Conservation (phyloP, 2,113 vertebrate species). For the Cisticola juncidis region DNA sequence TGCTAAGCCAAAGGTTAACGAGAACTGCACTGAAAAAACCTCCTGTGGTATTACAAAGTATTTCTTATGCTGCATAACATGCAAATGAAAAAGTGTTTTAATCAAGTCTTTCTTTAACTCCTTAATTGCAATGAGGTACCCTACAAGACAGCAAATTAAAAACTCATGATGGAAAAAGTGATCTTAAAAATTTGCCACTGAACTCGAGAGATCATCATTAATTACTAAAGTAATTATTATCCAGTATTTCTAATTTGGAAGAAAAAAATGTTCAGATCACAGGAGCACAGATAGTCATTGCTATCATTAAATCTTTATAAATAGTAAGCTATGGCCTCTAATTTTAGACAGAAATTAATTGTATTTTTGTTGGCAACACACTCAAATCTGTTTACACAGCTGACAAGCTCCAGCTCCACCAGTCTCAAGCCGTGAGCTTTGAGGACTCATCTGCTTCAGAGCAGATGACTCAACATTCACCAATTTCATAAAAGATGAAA, state of each 20-base stretch:
- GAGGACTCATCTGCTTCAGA: conserved; percentile 66
- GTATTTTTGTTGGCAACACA: conserved; percentile 82
- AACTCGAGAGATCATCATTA: background rate
- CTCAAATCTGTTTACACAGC: conserved; percentile 81
- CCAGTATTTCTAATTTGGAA: conserved; percentile 10
- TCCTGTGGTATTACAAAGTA: conserved; percentile 66
- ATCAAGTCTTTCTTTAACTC: conserved; percentile 64
- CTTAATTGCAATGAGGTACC: background rate
- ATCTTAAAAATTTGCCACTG: background rate
- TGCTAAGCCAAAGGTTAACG: conserved; percentile 85
- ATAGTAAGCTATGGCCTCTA: conserved; percentile 68
- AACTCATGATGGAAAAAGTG: background rate
- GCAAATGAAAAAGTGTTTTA: conserved; percentile 65
- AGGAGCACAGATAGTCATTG: conserved; percentile 5
- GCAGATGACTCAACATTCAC: conserved; percentile 77
- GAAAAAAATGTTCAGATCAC: conserved; percentile 39
- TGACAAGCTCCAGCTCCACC: conserved; percentile 77
- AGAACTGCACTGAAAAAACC: conserved; percentile 83
- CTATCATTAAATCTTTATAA: conserved; percentile 72
- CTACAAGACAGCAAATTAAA: background rate
- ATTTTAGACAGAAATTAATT: conserved; percentile 81
- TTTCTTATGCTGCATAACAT: conserved; percentile 68
- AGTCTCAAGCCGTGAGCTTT: conserved; percentile 72
- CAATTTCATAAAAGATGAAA: conserved; percentile 73
- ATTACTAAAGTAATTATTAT: conserved; percentile 43